Conservation (phyloP, 2,797 vertebrate species). For the Myotis daubentonii region DNA sequence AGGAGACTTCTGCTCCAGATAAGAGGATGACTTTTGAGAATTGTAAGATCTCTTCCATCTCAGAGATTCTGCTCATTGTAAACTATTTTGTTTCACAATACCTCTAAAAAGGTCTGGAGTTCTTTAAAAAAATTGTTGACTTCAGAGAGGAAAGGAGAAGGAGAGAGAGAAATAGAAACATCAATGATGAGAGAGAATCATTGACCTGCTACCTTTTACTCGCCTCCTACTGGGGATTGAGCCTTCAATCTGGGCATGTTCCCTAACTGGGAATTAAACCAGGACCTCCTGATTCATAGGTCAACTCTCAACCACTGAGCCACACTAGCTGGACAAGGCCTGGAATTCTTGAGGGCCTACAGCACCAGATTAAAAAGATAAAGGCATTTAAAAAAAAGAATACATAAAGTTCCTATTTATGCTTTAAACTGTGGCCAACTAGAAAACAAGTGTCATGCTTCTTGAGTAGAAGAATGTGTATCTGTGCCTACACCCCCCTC, state of each 20-base stretch:
- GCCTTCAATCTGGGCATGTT: no score
- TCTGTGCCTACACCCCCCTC: background rate
- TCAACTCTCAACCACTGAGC: no score
- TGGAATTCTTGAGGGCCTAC: background rate
- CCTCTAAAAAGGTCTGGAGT: background rate
- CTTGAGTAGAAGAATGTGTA: background rate
- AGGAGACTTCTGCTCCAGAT: background rate
- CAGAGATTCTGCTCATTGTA: background rate
- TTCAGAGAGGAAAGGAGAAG: no score
- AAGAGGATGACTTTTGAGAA: background rate
- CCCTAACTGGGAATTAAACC: no score
- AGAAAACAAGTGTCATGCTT: background rate
- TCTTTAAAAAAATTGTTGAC: background rate
- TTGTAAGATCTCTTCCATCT: background rate
- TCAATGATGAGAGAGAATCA: no score
- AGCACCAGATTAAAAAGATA: background rate
- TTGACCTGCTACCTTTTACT: no score
- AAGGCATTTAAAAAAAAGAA: no score
- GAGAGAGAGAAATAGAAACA: no score
- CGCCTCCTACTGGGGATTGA: no score
- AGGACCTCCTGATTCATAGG: no score
- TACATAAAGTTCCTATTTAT: background rate
- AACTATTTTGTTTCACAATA: background rate
- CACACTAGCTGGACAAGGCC: no score
- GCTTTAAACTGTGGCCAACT: background rate